A percentile compares a stretch with the other conserved stretches of the same genome.
Conservation (phyloP, 2,113 vertebrate genomes). For the Lophura nycthemera region DNA sequence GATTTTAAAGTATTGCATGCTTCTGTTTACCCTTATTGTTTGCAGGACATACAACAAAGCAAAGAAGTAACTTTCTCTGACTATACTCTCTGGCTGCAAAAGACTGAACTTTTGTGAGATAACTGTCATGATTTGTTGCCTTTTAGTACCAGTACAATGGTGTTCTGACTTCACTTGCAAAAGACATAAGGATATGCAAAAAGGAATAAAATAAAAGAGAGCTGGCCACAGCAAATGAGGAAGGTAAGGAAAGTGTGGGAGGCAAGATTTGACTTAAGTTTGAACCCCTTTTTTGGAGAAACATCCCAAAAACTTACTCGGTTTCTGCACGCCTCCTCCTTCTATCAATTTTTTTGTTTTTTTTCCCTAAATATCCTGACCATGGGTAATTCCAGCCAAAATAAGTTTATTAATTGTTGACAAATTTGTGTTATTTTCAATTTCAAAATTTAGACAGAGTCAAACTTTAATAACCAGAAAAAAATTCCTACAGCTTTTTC, state of each 20-base stretch:
- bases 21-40: background rate
- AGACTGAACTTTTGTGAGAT: background rate
- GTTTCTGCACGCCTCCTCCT: too few species aligned
- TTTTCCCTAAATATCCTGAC: too few species aligned
- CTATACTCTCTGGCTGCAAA: background rate
- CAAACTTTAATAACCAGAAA: too few species aligned
- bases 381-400: too few species aligned
- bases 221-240: background rate
- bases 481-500: too few species aligned
- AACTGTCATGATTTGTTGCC: constrained; percentile 14
- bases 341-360: too few species aligned
- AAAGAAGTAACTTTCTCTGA: background rate
- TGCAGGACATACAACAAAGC: background rate
- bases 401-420: too few species aligned
- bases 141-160: background rate
- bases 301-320: background rate
- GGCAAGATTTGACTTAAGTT: background rate
- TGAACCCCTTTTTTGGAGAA: background rate
- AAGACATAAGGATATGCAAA: background rate
- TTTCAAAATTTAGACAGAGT: too few species aligned
- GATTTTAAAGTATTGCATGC: background rate
- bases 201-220: background rate
- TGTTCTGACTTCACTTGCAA: background rate
- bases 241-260: background rate
- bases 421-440: too few species aligned